Evolutionary conservation across 2,797 vertebrate species (phyloP), one percentile per base, ranked within the genome.

Genomic region (Poeciliopsis infans): DNA sequence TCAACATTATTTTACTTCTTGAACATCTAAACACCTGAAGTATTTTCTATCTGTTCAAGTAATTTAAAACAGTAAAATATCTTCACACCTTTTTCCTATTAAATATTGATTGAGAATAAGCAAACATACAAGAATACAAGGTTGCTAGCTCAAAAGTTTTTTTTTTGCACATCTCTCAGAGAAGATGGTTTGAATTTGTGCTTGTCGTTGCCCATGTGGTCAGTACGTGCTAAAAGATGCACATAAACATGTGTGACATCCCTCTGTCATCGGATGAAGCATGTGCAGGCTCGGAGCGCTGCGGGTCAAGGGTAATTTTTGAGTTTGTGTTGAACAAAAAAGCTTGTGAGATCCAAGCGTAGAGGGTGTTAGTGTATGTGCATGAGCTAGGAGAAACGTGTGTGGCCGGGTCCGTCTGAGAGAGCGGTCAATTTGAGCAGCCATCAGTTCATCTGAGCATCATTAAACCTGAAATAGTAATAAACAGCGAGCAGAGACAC

Each of bases 281-380:
- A 83, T 89, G 89, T 87, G 74, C 77, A 68, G 79, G 75, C 74
- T 75, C 46, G 64, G 70, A 78, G 86, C 49, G 80, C 77, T 33
- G 82, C 75, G 74, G 89, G 92, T 93, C 91, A 91, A 93, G 41
- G 92, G 89, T 91, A 85, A 86, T 78, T 86, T 88, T 86, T 80
- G 76, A 87, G 86, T 85, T 86, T 87, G 78, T 81, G 70, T 72
- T 86, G 84, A 76, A 78, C 61, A 0, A 85, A 82, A 72, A 79
- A 82, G 66, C 7, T 64, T 66, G 71, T 55, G 72, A 47, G 53
- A 7, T 10, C 59, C 2, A 18, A 71, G 0, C 72, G 68, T 36
- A 31, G 18, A 47, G 81, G 73, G 55, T 74, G 76, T 80, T 47
- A 83, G 80, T 83, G 66, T 83, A 61, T 73, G 74, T 84, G 84